Percentiles rank a stretch among this genome's conserved stretches.
Conservation (phyloP, 1,140 invertebrate genomes). For the Ceratina calcarata region DNA sequence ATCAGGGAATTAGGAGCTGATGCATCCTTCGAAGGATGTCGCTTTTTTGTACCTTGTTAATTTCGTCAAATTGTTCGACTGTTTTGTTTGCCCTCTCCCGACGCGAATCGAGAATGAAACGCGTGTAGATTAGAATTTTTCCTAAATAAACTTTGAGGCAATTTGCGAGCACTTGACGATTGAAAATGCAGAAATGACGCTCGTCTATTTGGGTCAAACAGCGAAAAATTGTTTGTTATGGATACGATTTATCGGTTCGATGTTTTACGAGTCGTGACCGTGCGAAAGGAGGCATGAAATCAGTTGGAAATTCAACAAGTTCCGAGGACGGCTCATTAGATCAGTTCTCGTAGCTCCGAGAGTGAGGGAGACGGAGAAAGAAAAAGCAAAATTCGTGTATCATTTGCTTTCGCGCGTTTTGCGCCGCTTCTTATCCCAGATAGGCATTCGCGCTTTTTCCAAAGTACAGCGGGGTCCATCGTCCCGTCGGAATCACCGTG, state of each 20-base stretch:
- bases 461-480: constrained; percentile 24
- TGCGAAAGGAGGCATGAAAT: constrained; percentile 23
- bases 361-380: not conserved
- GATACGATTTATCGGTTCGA: not conserved
- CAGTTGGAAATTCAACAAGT: constrained; percentile 10
- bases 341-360: not conserved
- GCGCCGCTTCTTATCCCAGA: constrained; percentile 64
- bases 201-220: not conserved
- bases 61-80: constrained; percentile 19
- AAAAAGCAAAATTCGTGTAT: constrained; percentile 56
- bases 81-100: not conserved
- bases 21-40: constrained; percentile 40
- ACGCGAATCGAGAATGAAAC: not conserved
- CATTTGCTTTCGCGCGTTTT: constrained; percentile 70
- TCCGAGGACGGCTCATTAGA: constrained; percentile 12
- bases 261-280: not conserved
- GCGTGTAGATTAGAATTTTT: no score
- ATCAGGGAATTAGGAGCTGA: constrained; percentile 47
- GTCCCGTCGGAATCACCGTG: constrained; percentile 69
- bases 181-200: no score
- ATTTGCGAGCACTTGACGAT: no score
- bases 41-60: constrained; percentile 30
- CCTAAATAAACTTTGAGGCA: no score
- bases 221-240: not conserved
- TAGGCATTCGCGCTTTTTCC: constrained; percentile 49